Evolutionary conservation across 2,888 invertebrate species (phyloP).

Genomic region (Sepiola atlantica): DNA sequence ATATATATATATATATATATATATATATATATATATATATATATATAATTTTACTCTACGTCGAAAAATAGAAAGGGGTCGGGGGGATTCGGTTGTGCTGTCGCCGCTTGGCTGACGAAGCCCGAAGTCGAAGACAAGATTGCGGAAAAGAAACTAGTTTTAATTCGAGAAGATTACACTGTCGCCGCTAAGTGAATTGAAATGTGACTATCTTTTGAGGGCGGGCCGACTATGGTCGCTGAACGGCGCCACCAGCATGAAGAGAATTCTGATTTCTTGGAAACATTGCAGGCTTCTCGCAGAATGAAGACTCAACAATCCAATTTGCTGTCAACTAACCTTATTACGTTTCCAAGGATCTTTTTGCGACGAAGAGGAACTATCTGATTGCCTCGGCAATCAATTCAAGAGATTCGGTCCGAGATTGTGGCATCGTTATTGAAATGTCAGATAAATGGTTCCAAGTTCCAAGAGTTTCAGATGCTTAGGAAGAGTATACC

Average conservation of each 20-base stretch:
- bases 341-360: not conserved
- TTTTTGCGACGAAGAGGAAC: not conserved
- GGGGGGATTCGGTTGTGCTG: not conserved
- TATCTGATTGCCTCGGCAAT: not conserved
- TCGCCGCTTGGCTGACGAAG: not conserved
- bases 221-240: not conserved
- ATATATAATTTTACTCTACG: not conserved
- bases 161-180: not conserved
- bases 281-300: not conserved
- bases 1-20: not conserved
- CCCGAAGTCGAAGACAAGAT: not conserved
- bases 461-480: not conserved
- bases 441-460: constrained; percentile 32
- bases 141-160: not conserved
- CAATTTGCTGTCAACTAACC: constrained; percentile 32
- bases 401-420: not conserved
- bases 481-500: not conserved
- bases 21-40: not conserved
- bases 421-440: not conserved
- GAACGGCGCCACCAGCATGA: not conserved
- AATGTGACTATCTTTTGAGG: constrained; percentile 13
- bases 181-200: not conserved
- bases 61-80: not conserved
- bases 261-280: constrained; percentile 32
- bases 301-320: not conserved